Evolutionary conservation across 2,797 vertebrate species (phyloP).

Genomic region (Carduelis carduelis): DNA sequence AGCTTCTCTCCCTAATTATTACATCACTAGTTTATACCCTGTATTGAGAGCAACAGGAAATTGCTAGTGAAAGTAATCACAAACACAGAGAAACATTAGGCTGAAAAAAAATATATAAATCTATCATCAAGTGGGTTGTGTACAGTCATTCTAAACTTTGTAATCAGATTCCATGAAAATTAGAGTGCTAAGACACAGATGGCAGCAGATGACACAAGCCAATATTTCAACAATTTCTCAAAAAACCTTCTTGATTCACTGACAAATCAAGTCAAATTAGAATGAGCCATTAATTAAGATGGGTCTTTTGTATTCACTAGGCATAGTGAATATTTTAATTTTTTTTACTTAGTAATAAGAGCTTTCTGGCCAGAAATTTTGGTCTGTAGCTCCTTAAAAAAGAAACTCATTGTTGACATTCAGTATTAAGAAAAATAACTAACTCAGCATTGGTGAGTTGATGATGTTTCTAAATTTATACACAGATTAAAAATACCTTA

Average conservation of each 20-base stretch:
- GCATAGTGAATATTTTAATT: not conserved
- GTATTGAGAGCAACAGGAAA: not conserved
- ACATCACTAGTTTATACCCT: not conserved
- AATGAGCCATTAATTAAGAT: not conserved
- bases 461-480: not conserved
- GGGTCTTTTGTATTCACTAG: not conserved
- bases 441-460: not conserved
- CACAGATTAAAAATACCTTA: not conserved
- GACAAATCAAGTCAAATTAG: not conserved
- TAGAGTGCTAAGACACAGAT: not conserved
- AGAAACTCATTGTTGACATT: not conserved
- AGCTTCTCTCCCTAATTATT: not conserved
- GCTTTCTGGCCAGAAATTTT: not conserved
- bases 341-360: not conserved
- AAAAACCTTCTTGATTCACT: not conserved
- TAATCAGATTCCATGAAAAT: not conserved
- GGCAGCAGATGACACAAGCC: not conserved
- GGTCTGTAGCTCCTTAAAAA: not conserved
- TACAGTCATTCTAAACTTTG: not conserved
- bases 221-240: not conserved
- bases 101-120: not conserved
- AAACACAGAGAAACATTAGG: not conserved
- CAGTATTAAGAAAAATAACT: not conserved
- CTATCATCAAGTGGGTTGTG: not conserved
- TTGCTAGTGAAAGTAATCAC: not conserved